Conservation (phyloP, 2,797 vertebrate genomes). For the Melanitta fusca region DNA sequence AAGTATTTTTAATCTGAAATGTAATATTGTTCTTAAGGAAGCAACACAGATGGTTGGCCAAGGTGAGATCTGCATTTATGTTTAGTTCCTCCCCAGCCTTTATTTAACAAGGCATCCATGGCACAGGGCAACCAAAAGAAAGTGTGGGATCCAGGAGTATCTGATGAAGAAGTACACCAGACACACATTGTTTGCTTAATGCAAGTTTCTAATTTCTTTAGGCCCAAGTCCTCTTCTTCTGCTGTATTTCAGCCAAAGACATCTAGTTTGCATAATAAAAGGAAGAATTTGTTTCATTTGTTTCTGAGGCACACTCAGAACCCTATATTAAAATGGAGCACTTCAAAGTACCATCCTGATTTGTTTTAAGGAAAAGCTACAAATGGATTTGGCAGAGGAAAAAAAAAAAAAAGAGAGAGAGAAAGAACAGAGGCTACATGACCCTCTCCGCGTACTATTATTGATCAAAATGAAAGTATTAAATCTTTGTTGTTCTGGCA, state of each 20-base stretch:
- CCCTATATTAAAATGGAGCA: background rate
- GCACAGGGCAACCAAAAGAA: background rate
- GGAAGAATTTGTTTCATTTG: background rate
- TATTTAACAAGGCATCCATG: background rate
- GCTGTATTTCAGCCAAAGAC: background rate
- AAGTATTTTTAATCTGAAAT: background rate
- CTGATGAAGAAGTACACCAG: background rate
- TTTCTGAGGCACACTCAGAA: background rate
- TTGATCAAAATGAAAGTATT: background rate
- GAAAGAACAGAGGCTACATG: background rate
- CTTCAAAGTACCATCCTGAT: background rate
- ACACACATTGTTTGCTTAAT: background rate
- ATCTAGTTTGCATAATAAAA: background rate
- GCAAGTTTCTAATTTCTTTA: background rate
- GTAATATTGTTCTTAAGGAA: background rate
- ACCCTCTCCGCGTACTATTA: background rate
- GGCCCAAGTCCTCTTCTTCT: background rate
- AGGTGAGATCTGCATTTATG: background rate
- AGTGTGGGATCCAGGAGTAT: background rate
- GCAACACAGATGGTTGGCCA: background rate
- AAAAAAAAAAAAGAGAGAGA: too few relatives aligned
- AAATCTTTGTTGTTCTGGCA: background rate
- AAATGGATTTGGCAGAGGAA: background rate
- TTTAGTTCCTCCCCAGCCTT: background rate
- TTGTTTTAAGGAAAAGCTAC: background rate